Percentiles rank a stretch among this genome's conserved stretches.
These are phyloP conservation scores for Gordius sp. DNA, from an alignment of 2,888 invertebrate genomes.

Conservation along the genomic window DNA sequence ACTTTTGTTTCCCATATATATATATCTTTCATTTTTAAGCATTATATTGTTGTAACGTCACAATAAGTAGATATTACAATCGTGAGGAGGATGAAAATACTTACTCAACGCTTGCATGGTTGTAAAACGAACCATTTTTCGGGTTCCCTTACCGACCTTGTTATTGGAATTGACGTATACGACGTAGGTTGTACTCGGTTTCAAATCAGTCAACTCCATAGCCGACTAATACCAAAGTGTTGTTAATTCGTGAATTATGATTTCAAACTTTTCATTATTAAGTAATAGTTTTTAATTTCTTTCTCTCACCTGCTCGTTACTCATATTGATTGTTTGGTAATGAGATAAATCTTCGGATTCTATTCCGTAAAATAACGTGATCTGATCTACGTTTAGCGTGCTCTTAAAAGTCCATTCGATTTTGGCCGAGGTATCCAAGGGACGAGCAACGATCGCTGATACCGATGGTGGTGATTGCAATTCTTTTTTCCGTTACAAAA, in stretches of 20 bases:
- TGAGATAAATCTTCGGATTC: not conserved
- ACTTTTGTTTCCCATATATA: too few species aligned
- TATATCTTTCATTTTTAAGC: too few species aligned
- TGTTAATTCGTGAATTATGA: not conserved
- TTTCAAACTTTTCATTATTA: not conserved
- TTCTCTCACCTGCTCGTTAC: not conserved
- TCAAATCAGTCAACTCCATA: not conserved
- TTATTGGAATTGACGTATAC: not conserved
- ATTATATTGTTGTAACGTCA: too few species aligned
- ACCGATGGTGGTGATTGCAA: not conserved
- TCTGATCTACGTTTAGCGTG: not conserved
- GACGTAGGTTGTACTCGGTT: not conserved
- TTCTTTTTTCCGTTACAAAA: not conserved
- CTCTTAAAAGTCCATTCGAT: not conserved
- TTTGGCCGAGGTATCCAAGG: not conserved
- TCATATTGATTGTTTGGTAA: not conserved
- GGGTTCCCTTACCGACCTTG: not conserved
- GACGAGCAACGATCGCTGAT: not conserved
- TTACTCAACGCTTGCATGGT: not conserved
- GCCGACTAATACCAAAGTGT: not conserved
- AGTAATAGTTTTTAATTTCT: not conserved
- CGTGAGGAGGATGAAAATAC: too few species aligned
- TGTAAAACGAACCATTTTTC: not conserved
- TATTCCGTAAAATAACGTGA: not conserved
- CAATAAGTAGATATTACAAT: too few species aligned